phyloP scores from a whole-genome alignment of 2,113 vertebrate species.

The Enhydra lutris region DNA sequence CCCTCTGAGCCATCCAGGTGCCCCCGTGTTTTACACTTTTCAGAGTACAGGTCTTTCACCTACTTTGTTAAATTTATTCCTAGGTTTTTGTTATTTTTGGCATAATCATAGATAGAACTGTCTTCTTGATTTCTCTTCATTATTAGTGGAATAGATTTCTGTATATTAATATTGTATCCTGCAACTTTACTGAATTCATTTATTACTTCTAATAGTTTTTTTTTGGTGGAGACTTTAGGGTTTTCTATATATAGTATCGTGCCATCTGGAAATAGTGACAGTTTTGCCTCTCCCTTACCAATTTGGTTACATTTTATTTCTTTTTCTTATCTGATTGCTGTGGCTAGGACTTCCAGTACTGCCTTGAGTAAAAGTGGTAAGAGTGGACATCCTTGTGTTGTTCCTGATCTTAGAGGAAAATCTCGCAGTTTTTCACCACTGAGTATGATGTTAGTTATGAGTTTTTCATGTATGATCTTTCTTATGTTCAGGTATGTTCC shows the following conservation, averaged over 20 bases:
- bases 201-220: neutral
- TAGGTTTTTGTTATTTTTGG: neutral
- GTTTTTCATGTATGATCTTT: neutral
- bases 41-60: neutral
- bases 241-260: neutral
- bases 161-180: neutral
- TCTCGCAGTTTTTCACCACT: neutral
- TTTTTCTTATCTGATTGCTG: neutral
- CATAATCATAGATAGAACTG: neutral
- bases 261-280: neutral
- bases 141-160: neutral
- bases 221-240: neutral
- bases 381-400: neutral
- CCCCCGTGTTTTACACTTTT: neutral
- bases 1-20: no score
- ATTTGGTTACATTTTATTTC: neutral
- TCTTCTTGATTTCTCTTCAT: neutral
- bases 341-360: neutral
- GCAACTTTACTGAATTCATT: neutral
- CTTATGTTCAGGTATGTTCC: neutral
- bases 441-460: neutral
- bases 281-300: neutral
- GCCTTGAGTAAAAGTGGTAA: neutral
- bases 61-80: neutral
- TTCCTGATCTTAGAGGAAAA: neutral